Conservation (phyloP, 2,888 invertebrate genomes). For the Brassicogethes aeneus region DNA sequence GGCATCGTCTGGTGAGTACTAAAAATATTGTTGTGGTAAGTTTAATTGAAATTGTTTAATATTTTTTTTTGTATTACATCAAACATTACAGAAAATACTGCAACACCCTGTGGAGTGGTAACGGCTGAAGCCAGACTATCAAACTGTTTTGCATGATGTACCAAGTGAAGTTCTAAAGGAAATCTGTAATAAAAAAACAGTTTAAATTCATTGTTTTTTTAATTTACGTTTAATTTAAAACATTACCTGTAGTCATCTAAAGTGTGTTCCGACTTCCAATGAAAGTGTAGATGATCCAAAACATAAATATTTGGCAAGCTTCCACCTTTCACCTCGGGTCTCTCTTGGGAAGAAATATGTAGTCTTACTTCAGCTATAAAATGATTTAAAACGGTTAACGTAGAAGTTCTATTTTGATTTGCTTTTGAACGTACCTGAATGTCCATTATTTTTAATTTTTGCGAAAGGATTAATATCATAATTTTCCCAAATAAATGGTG, state of each 20-base stretch:
- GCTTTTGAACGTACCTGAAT: constrained; percentile 48
- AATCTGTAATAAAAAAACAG: constrained; percentile 37
- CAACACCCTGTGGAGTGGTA: constrained; percentile 47
- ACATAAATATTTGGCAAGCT: constrained; percentile 48
- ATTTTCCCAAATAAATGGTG: constrained; percentile 46
- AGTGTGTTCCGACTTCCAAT: constrained; percentile 79
- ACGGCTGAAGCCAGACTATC: constrained; percentile 44
- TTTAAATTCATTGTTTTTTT: constrained; percentile 2
- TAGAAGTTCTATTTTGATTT: constrained; percentile 4
- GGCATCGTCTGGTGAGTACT: constrained; percentile 37
- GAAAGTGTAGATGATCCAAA: constrained; percentile 71
- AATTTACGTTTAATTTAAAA: constrained; percentile 3
- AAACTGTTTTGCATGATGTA: constrained; percentile 50
- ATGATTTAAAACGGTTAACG: constrained; percentile 4
- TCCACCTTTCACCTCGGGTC: constrained; percentile 45
- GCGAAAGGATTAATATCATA: constrained; percentile 47
- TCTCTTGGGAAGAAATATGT: constrained; percentile 14
- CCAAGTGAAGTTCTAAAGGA: constrained; percentile 57
- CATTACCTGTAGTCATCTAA: constrained; percentile 48
- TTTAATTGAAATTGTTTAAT: neutral
- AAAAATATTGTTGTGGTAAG: constrained; percentile 10
- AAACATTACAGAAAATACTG: constrained; percentile 55
- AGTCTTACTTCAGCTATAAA: constrained; percentile 33
- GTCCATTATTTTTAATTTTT: constrained; percentile 56
- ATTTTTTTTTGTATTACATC: constrained; percentile 43